Base-by-base conservation (phyloP, 2,113 vertebrate species). In the Orientallactaga bullata region DNA sequence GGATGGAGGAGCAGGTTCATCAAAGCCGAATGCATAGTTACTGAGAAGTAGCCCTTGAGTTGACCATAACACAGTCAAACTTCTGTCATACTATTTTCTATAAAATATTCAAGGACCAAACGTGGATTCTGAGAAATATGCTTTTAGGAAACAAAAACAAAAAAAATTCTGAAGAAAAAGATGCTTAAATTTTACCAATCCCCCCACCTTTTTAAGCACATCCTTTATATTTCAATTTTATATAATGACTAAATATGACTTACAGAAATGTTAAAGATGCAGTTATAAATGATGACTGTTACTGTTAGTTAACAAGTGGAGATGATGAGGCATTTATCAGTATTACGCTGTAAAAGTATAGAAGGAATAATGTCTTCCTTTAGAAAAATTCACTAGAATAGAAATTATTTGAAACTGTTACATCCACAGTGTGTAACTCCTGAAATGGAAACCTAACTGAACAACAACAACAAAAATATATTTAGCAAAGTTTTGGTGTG, bases 371-470 rank as follows among this genome's bases (percentile, higher is more conserved):
- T 95, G 88, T 89, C n/a, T 80, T 93, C 26, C 23, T 73, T 89
- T 35, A 76, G 3, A 92, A 68, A 95, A 95, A 37, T 91, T 77
- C n/a, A 80, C 55, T 66, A 73, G 66, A 73, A 26, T 85, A 88
- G 39, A 66, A 79, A 77, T 77, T 86, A 68, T 81, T 84, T 73
- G 66, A 91, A 86, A 73, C 65, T 65, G 28, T 71, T 10, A 91
- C 69, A 87, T 23, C 20, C 51, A 51, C 23, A 90, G 3, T 79
- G 18, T 63, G 5, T 61, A 91, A 89, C 69, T 82, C 73, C 77
- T 66, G 9, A 81, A 93, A 88, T 89, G 79, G 12, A 80, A 94
- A 89, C 79, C 68, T 88, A 20, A 89, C 73, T 90, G n/a, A 9
- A 37, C n/a, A n/a, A 47, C 8, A 6, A 6, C 42, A 47, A 5